Evolutionary conservation across 2,797 vertebrate genomes (phyloP).

Genomic region (Bothrops alternatus): DNA sequence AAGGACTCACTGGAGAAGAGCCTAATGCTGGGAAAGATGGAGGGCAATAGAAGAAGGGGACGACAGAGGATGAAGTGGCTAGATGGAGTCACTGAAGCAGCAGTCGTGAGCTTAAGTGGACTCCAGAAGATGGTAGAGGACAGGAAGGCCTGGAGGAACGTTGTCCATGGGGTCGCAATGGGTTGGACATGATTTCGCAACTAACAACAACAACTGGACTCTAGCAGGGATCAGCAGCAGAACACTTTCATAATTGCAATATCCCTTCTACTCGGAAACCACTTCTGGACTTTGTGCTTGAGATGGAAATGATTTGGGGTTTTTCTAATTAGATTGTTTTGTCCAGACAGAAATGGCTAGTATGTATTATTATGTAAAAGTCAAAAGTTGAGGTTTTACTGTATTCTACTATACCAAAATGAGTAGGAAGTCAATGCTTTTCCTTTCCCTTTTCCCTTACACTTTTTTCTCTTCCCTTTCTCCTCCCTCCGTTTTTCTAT

Average conservation of each 20-base stretch:
- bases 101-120: no score
- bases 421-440: neutral
- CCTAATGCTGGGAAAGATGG: no score
- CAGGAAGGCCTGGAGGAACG: no score
- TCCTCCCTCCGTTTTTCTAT: neutral
- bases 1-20: no score
- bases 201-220: neutral
- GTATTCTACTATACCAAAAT: neutral
- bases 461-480: neutral
- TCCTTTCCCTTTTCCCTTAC: neutral
- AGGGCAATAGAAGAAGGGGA: no score
- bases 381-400: neutral
- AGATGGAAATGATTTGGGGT: neutral
- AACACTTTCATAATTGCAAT: neutral
- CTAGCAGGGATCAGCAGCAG: neutral
- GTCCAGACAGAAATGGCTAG: neutral
- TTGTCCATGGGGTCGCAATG: no score
- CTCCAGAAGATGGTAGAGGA: no score
- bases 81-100: no score
- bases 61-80: no score
- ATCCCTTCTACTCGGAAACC: neutral
- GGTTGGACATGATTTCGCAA: no score
- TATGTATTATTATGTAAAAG: neutral
- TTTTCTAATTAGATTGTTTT: neutral
- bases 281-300: neutral